Conservation (phyloP, 2,113 vertebrate genomes). For the Columba janthina region DNA sequence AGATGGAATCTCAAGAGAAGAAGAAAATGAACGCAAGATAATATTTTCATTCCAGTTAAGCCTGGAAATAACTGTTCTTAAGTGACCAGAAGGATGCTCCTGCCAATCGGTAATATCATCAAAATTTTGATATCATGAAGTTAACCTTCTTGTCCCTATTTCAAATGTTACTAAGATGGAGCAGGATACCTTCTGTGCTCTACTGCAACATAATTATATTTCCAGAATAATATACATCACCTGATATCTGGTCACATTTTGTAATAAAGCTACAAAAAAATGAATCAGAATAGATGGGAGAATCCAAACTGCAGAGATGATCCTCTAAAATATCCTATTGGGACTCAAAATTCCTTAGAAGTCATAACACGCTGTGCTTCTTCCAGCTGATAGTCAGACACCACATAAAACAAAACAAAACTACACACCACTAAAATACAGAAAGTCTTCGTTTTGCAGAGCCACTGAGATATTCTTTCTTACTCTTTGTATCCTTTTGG, state of each 20-base stretch:
- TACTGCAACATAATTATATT: fast-evolving
- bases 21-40: neutral
- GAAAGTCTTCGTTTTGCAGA: fast-evolving
- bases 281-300: neutral
- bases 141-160: neutral
- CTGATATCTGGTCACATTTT: neutral
- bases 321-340: neutral
- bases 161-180: neutral
- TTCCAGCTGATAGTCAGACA: neutral
- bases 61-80: neutral
- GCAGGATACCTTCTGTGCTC: neutral
- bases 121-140: neutral
- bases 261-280: neutral
- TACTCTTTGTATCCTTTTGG: neutral
- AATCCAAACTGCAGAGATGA: neutral
- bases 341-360: neutral
- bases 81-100: neutral
- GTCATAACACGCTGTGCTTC: fast-evolving
- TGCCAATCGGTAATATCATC: neutral
- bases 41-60: neutral
- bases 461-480: fast-evolving
- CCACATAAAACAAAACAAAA: neutral
- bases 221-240: neutral
- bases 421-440: neutral
- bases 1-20: neutral